phyloP scores from a whole-genome alignment of 2,888 invertebrate species.

The Caenorhabditis uteleia region DNA sequence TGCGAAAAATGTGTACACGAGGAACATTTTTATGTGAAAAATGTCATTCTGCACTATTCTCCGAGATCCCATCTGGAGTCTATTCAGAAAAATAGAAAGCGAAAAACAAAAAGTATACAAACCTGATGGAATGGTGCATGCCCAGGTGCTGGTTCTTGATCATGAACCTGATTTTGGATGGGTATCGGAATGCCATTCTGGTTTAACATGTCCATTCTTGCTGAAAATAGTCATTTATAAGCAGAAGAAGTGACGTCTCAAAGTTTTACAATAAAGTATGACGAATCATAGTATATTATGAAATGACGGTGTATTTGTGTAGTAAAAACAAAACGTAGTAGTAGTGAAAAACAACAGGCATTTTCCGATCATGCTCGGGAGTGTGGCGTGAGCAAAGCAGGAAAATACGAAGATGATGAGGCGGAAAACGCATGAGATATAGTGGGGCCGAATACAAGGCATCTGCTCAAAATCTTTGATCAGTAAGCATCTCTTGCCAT shows the following conservation, averaged over 20 bases:
- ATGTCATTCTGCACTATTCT: no score
- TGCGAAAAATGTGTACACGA: no score
- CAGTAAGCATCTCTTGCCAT: constrained; percentile 22
- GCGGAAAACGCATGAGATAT: constrained; percentile 36
- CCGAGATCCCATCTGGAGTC: no score
- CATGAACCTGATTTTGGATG: no score
- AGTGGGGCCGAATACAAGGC: constrained; percentile 26
- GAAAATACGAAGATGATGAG: constrained; percentile 21
- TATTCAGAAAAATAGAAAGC: no score
- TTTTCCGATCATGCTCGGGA: background rate
- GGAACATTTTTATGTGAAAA: no score
- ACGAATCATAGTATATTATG: background rate
- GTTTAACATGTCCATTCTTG: constrained; percentile 9
- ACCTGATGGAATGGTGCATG: no score
- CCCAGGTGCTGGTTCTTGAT: no score
- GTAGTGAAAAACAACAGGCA: background rate
- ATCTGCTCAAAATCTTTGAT: constrained; percentile 46
- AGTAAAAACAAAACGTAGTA: background rate
- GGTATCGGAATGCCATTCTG: no score
- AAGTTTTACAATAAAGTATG: background rate
- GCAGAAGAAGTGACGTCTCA: background rate
- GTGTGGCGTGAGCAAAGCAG: constrained; percentile 4
- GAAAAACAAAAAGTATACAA: no score
- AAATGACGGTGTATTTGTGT: background rate
- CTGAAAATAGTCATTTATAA: background rate